These are phyloP conservation scores for Yponomeuta cagnagella DNA, from an alignment of 2,888 invertebrate species.

Conservation along the genomic window DNA sequence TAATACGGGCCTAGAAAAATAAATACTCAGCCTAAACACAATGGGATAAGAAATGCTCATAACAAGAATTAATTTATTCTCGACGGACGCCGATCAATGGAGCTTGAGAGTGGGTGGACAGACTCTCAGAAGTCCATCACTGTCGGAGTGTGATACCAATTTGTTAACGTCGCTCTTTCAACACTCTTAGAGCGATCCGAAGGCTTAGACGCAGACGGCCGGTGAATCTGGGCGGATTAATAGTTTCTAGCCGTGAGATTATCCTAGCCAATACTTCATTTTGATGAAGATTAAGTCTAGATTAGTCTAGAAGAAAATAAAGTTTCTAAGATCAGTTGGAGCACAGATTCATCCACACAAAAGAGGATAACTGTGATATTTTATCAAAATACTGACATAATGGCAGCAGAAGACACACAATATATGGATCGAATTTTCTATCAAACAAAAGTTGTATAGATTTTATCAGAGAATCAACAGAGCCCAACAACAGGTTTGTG, in stretches of 20 bases:
- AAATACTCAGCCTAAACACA: conserved; percentile 59
- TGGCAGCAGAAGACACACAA: conserved; percentile 1
- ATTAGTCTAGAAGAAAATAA: background rate
- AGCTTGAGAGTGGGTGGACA: conserved; percentile 70
- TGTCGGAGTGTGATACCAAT: conserved; percentile 74
- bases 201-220: conserved; percentile 17
- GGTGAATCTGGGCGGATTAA: conserved; percentile 43
- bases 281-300: background rate
- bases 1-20: conserved; percentile 54
- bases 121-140: conserved; percentile 73
- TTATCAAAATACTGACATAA: conserved; percentile 9
- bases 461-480: conserved; percentile 49
- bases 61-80: conserved; percentile 74
- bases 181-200: conserved; percentile 36
- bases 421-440: conserved; percentile 15
- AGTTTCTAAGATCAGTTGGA: background rate
- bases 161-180: conserved; percentile 72
- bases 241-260: conserved; percentile 23
- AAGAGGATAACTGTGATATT: background rate
- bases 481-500: conserved; percentile 58
- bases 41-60: conserved; percentile 69
- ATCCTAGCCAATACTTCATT: background rate
- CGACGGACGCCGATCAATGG: conserved; percentile 66
- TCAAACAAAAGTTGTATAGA: conserved; percentile 45
- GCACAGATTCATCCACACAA: background rate